These are phyloP conservation scores for Allolobophora icterica DNA, from an alignment of 2,888 invertebrate genomes.

Conservation along the genomic window DNA sequence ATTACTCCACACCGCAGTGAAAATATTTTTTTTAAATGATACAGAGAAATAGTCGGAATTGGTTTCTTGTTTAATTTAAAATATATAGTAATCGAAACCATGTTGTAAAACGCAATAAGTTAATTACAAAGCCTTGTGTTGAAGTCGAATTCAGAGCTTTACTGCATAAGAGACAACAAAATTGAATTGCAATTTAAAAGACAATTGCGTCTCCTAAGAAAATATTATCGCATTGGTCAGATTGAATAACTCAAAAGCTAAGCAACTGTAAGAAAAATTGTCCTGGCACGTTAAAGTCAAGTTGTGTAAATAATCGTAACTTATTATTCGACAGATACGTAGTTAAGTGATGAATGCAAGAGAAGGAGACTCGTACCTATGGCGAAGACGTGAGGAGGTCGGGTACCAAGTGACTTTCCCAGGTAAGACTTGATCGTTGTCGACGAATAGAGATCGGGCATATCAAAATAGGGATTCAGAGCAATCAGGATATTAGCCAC, in stretches of 20 bases:
- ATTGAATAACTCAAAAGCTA: too few relatives aligned
- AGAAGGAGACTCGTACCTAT: slow-evolving; percentile 73
- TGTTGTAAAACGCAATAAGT: background rate
- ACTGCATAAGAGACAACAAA: background rate
- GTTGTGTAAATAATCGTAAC: too few relatives aligned
- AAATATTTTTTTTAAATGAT: too few relatives aligned
- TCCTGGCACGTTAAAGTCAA: too few relatives aligned
- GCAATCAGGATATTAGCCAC: slow-evolving; percentile 97
- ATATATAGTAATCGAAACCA: too few relatives aligned
- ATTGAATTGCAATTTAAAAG: background rate
- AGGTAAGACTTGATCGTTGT: slow-evolving; percentile 85
- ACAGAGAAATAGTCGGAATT: too few relatives aligned
- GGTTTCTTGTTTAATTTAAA: too few relatives aligned
- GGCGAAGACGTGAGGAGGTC: slow-evolving; percentile 95
- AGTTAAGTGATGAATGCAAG: background rate
- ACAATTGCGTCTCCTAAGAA: background rate
- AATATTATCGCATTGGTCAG: too few relatives aligned
- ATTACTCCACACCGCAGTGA: too few relatives aligned
- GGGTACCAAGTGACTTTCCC: slow-evolving; percentile 90
- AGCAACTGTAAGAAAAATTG: too few relatives aligned
- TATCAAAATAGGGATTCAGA: slow-evolving; percentile 94
- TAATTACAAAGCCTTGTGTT: background rate
- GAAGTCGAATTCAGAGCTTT: background rate
- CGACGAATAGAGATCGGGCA: slow-evolving; percentile 83
- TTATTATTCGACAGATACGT: background rate